Evolutionary conservation across 2,888 invertebrate genomes (phyloP).

Genomic region (Thalpophila matura): DNA sequence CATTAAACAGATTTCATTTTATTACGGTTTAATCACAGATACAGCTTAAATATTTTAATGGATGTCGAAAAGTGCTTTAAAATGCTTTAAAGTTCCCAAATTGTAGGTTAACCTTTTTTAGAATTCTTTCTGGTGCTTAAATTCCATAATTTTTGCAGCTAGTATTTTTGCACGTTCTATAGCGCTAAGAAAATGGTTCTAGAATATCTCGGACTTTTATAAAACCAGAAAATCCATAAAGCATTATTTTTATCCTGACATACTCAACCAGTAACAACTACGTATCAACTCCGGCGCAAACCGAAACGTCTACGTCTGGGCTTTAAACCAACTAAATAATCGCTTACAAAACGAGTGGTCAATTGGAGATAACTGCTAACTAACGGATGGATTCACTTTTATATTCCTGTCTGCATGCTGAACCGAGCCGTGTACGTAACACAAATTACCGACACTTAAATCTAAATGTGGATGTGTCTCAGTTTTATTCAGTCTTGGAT

Average conservation of each 20-base stretch:
- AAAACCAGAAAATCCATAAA: too few relatives aligned
- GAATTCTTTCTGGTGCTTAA: too few relatives aligned
- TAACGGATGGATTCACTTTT: conserved; percentile 58
- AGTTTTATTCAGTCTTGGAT: neutral
- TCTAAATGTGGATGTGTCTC: neutral
- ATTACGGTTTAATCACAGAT: too few relatives aligned
- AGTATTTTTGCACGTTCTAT: too few relatives aligned
- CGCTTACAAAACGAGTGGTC: conserved; percentile 44
- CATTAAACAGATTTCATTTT: neutral
- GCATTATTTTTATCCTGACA: neutral
- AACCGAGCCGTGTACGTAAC: conserved; percentile 2
- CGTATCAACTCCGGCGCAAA: conserved; percentile 11
- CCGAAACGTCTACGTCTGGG: conserved; percentile 15
- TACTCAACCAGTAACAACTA: conserved; percentile 10
- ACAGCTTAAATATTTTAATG: too few relatives aligned
- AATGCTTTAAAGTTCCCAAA: too few relatives aligned
- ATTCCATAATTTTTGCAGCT: too few relatives aligned
- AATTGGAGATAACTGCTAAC: conserved; percentile 53
- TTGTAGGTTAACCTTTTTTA: too few relatives aligned
- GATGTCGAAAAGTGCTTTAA: too few relatives aligned
- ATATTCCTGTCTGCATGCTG: conserved; percentile 43
- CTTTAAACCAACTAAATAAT: too few relatives aligned
- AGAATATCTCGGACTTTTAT: too few relatives aligned
- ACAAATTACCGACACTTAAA: conserved; percentile 41
- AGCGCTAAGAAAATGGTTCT: too few relatives aligned